Base-by-base conservation (phyloP, 2,888 invertebrate genomes). In the Andrena trimmerana region DNA sequence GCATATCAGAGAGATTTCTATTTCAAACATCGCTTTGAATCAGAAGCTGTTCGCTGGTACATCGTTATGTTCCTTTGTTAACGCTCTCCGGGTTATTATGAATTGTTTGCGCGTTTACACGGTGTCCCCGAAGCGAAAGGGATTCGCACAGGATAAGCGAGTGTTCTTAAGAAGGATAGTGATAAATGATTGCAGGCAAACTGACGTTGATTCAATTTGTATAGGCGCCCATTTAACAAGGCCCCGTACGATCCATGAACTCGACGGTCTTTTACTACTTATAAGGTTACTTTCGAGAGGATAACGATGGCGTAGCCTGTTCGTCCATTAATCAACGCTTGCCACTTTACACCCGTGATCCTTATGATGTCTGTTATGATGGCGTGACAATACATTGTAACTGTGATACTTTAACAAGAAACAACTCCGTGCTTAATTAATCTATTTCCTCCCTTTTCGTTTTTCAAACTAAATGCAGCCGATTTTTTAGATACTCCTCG, bases 161-260 rank as follows among this genome's bases (percentile, higher is more conserved):
- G 74, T 76, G 67, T 82, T 79, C 81, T 83, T 79, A 79, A 84
- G 85, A 74, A 77, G 71, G 72, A 75, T 71, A 65, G 54, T 87
- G 88, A 90, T 90, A 88, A 90, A 90, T 86, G 86, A 85, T 80
- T 81, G 67, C 66, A 65, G 73, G 80, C 80, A 85, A 85, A 79
- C 85, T 90, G 89, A 90, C 89, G 81, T 86, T 86, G 85, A 89
- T 90, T 88, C 88, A 86, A 86, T 88, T 87, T 86, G 83, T 86
- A 86, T 85, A 88, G 86, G 79, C 62, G 62, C 50, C 78, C 78
- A 81, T 85, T 87, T 87, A 85, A 85, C 77, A 76, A 71, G 75
- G 71, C 72, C 50, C 60, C 75, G 72, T 69, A 72, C 84, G 76
- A 88, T 88, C 80, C 72, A 76, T 80, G 79, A 76, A 86, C 74